Evolutionary conservation across 2,888 invertebrate species (phyloP).

Genomic region (Priocnemis perturbator): DNA sequence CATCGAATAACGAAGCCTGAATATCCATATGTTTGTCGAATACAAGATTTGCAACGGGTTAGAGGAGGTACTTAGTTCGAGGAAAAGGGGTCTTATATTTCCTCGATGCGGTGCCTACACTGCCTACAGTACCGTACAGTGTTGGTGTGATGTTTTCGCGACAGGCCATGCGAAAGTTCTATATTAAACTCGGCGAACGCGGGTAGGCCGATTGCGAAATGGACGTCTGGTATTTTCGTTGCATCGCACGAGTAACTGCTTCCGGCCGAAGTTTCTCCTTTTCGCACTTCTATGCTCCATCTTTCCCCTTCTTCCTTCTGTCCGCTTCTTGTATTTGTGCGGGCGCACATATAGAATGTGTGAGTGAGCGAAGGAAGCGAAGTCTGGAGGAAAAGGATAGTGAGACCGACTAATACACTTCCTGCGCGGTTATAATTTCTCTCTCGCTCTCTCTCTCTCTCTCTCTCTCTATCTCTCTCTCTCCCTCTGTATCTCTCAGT

Average conservation of each 20-base stretch:
- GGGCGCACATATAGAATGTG: slow-evolving; percentile 8
- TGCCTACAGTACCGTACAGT: too few species aligned
- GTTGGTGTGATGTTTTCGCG: slow-evolving; percentile 57
- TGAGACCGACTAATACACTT: too few species aligned
- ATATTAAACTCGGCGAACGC: slow-evolving; percentile 71
- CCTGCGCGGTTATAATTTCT: slow-evolving; percentile 3
- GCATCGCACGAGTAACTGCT: slow-evolving; percentile 72
- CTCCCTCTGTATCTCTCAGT: slow-evolving; percentile 34
- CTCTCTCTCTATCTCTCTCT: slow-evolving; percentile 22
- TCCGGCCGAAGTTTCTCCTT: slow-evolving; percentile 65
- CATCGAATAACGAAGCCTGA: too few species aligned
- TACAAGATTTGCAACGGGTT: too few species aligned
- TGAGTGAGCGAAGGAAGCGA: not conserved
- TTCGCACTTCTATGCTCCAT: slow-evolving; percentile 27
- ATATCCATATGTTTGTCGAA: too few species aligned
- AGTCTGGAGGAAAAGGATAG: too few species aligned
- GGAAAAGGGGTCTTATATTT: too few species aligned
- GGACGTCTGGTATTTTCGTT: slow-evolving; percentile 72
- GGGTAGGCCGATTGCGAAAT: slow-evolving; percentile 72
- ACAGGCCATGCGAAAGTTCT: slow-evolving; percentile 64
- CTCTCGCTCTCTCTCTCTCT: slow-evolving; percentile 14
- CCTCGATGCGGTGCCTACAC: too few species aligned
- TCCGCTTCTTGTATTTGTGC: too few species aligned
- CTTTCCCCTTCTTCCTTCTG: slow-evolving; percentile 37
- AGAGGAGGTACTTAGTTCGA: too few species aligned